These are phyloP conservation scores for Picus viridis DNA, from an alignment of 2,797 vertebrate species.

Conservation along the genomic window DNA sequence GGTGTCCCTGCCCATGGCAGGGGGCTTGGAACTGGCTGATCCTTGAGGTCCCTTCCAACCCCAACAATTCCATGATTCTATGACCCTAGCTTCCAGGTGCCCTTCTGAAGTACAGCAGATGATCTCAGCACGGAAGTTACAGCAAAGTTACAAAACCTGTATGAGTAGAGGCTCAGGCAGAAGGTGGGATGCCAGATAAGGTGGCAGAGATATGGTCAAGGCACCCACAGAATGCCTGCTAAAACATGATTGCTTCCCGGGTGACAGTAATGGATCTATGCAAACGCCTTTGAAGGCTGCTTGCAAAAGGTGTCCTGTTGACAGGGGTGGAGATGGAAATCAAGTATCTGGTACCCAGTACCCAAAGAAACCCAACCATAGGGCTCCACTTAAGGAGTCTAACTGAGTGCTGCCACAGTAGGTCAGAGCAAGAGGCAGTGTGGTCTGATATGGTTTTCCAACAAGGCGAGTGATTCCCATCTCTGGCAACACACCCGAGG, in stretches of 20 bases:
- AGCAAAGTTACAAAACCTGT: neutral
- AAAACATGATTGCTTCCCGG: neutral
- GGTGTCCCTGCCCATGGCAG: no score
- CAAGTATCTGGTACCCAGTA: neutral
- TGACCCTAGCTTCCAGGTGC: neutral
- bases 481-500: neutral
- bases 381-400: neutral
- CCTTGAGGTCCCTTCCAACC: no score
- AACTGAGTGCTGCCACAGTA: neutral
- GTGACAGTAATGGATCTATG: neutral
- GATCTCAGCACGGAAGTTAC: neutral
- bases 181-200: neutral
- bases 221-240: neutral
- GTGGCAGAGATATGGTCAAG: neutral
- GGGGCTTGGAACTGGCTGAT: no score
- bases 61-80: no score
- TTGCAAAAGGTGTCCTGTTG: neutral
- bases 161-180: neutral
- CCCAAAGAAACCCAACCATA: neutral
- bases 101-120: rapidly evolving
- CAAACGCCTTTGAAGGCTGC: neutral
- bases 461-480: neutral
- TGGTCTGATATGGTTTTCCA: neutral
- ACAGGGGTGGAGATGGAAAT: neutral
- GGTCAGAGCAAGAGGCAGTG: neutral